phyloP scores from a whole-genome alignment of 1,140 invertebrate genomes.

The Danaus melanippus region DNA sequence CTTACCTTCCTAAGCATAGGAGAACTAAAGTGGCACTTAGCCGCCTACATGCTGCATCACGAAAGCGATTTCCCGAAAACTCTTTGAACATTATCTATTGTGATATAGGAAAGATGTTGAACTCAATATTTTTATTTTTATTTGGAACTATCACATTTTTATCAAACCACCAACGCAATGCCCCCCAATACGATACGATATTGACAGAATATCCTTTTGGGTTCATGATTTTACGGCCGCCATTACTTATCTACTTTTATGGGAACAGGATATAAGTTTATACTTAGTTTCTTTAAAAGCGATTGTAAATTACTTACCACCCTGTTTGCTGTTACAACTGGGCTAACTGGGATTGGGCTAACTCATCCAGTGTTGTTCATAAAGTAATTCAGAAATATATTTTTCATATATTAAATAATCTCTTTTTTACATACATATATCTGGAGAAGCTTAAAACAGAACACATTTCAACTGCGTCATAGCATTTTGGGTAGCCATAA shows the following conservation, averaged over 20 bases:
- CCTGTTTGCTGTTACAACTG: too few relatives aligned
- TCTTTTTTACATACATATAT: too few relatives aligned
- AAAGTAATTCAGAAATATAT: too few relatives aligned
- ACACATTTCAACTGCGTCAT: conserved; percentile 26
- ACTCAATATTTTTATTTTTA: conserved; percentile 36
- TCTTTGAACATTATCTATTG: neutral
- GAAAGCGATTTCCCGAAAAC: neutral
- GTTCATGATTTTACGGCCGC: conserved; percentile 45
- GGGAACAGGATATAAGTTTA: conserved; percentile 15
- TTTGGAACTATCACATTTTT: conserved; percentile 37
- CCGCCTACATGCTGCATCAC: conserved; percentile 29
- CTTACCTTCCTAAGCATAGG: conserved; percentile 24
- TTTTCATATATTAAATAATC: too few relatives aligned
- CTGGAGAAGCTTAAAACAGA: conserved; percentile 16
- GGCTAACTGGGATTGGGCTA: too few relatives aligned
- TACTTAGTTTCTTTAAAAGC: too few relatives aligned
- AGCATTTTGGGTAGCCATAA: conserved; percentile 48
- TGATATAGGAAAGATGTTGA: neutral
- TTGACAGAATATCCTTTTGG: conserved; percentile 37
- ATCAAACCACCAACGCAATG: conserved; percentile 43
- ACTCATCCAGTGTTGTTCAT: too few relatives aligned
- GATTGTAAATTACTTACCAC: too few relatives aligned
- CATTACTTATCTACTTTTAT: conserved; percentile 45
- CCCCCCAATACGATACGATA: conserved; percentile 36
- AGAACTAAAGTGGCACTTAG: conserved; percentile 34